A percentile compares a stretch with the other conserved stretches of the same genome.
Evolutionary conservation across 2,888 invertebrate genomes (phyloP).

Genomic region (Euplexia lucipara): DNA sequence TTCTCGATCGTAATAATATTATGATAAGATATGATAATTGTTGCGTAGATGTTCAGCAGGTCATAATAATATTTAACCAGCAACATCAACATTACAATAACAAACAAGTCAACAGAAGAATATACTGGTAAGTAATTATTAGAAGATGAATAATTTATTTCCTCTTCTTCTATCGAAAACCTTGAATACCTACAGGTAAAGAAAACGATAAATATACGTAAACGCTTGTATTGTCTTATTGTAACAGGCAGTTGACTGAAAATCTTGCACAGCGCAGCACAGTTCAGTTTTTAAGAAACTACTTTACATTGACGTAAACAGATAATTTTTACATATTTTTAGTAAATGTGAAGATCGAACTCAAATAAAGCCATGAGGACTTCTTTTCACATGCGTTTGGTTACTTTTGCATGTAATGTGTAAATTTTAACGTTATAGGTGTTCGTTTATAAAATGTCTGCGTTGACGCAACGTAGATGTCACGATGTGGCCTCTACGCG

Average conservation of each 20-base stretch:
- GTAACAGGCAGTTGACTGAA: not conserved
- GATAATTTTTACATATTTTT: not conserved
- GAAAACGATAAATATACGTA: no score
- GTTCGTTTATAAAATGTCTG: not conserved
- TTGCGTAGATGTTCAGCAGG: slow-evolving; percentile 27
- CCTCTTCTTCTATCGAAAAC: not conserved
- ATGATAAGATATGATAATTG: slow-evolving; percentile 27
- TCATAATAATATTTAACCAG: slow-evolving; percentile 32
- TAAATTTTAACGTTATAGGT: not conserved
- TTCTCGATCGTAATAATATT: slow-evolving; percentile 41
- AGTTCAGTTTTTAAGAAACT: not conserved
- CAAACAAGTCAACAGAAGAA: not conserved
- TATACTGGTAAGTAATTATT: slow-evolving; percentile 9
- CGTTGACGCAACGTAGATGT: not conserved
- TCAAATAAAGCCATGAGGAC: not conserved
- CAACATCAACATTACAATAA: slow-evolving; percentile 17
- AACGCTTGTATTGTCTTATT: not conserved
- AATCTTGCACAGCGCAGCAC: not conserved
- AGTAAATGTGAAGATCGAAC: slow-evolving; percentile 4
- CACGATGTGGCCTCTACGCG: not conserved
- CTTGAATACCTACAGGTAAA: not conserved
- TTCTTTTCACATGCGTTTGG: not conserved
- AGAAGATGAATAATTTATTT: not conserved
- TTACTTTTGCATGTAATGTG: not conserved
- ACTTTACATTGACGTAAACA: slow-evolving; percentile 21